Base-by-base conservation (phyloP, 2,888 invertebrate species). In the Drosophila helvetica region DNA sequence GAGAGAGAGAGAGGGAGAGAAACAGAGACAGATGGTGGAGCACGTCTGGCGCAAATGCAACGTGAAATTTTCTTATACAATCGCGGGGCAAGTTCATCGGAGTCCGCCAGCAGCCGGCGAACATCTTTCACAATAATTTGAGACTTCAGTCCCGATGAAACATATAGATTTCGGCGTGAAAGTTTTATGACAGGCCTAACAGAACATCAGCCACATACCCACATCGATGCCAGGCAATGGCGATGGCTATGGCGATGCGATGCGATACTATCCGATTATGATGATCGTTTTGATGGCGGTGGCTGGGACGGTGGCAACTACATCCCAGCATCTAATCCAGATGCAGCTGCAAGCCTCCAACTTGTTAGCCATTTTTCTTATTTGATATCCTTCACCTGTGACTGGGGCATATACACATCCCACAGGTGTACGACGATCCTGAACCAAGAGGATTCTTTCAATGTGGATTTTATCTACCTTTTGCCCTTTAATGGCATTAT, bases 81-180 rank as follows among this genome's bases (percentile, higher is more conserved):
- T 85, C 75, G 75, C 66, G 67, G 75, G 58, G 52, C 77, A 77
- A 69, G 75, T 56, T 59, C 57, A 52, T 67, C 70, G 53, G 53
- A 68, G 53, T 67, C 63, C 50, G 58, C 43, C 47, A 48, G 12
- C 46, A 30, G 53, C n/a, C 25, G 38, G 27, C 46, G 19, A 56
- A 66, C 59, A 66, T 66, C 57, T 72, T 59, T 59, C 66, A 59
- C 53, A 58, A 66, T 52, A 33, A 67, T 43, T 71, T 73, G 42
- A 65, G 51, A 63, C 48, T 59, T 74, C 62, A 52, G 64, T 60
- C 59, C 52, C 63, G 82, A 87, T 83, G 79, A 85, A 87, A 87
- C 61, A 83, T 77, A 81, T 87, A 83, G 82, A 83, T 87, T 87
- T 75, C 82, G 68, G 77, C 72, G 82, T 81, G 87, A 83, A 83